Percentiles rank a stretch among this genome's conserved stretches.
These are phyloP conservation scores for Mandrillus leucophaeus DNA, from an alignment of 2,113 vertebrate species.

Conservation along the genomic window DNA sequence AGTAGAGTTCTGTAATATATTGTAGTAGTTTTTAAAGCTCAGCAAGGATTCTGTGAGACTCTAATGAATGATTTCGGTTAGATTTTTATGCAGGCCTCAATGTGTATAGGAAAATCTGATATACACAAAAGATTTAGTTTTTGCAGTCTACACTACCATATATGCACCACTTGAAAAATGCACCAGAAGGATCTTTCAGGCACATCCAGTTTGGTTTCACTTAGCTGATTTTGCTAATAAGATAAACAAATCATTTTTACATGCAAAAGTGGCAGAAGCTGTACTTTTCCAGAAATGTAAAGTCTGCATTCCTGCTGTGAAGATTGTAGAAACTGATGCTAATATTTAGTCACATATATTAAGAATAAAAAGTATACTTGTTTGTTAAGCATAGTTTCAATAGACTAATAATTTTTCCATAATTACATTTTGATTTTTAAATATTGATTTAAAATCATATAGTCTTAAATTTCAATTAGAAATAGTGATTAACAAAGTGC, in stretches of 20 bases:
- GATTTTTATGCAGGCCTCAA: neutral
- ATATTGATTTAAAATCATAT: neutral
- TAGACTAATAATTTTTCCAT: neutral
- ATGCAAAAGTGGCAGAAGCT: neutral
- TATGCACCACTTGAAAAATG: neutral
- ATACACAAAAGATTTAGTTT: conserved; percentile 27
- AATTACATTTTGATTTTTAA: neutral
- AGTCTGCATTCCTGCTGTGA: neutral
- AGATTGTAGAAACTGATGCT: neutral
- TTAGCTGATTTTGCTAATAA: conserved; percentile 50
- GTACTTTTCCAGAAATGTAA: neutral
- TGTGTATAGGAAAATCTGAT: neutral
- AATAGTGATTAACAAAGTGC: neutral
- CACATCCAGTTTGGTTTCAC: conserved; percentile 1
- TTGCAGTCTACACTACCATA: neutral
- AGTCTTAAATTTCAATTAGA: neutral
- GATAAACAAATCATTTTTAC: conserved; percentile 41
- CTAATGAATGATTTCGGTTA: neutral
- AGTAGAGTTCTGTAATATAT: neutral
- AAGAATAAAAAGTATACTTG: neutral
- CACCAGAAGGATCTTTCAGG: neutral
- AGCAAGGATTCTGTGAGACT: neutral
- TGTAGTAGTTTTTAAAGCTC: neutral
- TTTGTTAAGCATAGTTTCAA: neutral
- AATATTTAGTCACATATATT: neutral